Evolutionary conservation across 2,113 vertebrate species (phyloP).

Genomic region (Orycteropus afer): DNA sequence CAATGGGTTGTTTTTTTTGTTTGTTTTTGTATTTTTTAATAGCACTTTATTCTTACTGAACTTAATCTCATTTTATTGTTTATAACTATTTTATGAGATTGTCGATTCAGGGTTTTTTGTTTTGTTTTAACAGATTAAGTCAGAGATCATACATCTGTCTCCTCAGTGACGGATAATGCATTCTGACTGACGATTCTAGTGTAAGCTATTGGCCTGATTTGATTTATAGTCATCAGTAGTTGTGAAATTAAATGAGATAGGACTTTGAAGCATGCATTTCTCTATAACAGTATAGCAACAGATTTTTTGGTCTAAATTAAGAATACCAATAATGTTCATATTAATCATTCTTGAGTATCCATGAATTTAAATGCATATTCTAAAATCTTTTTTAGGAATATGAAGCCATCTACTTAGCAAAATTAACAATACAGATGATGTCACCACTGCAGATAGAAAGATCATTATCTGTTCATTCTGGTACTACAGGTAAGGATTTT

Average conservation of each 20-base stretch:
- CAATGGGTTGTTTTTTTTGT: too few species aligned
- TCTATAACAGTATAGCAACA: neutral
- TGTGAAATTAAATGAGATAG: slow-evolving; percentile 4
- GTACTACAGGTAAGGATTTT: slow-evolving; percentile 90
- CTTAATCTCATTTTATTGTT: slow-evolving; percentile 27
- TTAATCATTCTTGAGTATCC: slow-evolving; percentile 18
- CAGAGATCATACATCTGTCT: neutral
- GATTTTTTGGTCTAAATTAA: slow-evolving; percentile 16
- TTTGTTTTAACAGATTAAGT: neutral
- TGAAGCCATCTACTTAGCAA: slow-evolving; percentile 99
- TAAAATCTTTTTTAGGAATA: slow-evolving; percentile 91
- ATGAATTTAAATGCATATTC: slow-evolving; percentile 44
- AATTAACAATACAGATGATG: slow-evolving; percentile 99
- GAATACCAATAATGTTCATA: neutral
- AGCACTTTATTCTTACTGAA: neutral
- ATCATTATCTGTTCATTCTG: slow-evolving; percentile 93
- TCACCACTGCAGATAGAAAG: slow-evolving; percentile 95
- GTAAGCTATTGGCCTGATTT: slow-evolving; percentile 8
- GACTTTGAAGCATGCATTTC: slow-evolving; percentile 52
- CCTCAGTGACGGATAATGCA: neutral
- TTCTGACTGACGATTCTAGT: neutral
- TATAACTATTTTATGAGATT: slow-evolving; percentile 13
- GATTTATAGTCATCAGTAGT: slow-evolving; percentile 18
- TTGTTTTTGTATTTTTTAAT: neutral
- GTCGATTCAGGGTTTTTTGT: neutral